Conservation (phyloP, 2,888 invertebrate genomes). For the Dione vanillae region DNA sequence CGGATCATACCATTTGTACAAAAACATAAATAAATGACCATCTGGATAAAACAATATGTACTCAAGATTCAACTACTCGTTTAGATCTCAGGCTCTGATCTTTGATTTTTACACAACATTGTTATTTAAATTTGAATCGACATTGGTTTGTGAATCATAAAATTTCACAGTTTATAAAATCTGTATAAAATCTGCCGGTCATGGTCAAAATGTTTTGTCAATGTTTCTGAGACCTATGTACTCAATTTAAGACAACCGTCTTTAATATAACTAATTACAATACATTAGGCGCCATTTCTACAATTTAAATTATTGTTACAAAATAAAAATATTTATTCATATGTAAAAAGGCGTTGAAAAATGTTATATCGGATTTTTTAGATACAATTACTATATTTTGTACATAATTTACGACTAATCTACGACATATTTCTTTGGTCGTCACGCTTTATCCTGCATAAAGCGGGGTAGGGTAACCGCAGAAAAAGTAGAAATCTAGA, state of each 20-base stretch:
- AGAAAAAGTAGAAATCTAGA: too few species aligned
- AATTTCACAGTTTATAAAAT: conserved; percentile 14
- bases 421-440: too few species aligned
- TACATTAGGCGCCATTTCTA: too few species aligned
- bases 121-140: conserved; percentile 7
- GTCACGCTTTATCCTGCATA: too few species aligned
- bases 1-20: background rate
- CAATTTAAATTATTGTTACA: background rate
- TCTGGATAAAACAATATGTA: background rate
- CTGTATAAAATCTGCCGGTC: background rate
- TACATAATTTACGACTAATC: too few species aligned
- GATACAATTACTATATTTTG: too few species aligned
- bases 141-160: conserved; percentile 18
- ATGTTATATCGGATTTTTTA: too few species aligned
- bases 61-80: background rate
- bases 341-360: too few species aligned
- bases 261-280: too few species aligned
- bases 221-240: background rate
- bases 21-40: background rate
- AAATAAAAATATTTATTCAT: too few species aligned
- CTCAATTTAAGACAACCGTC: background rate
- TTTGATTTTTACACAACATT: background rate
- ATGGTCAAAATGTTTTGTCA: background rate
- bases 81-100: background rate
- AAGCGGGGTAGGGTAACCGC: too few species aligned